phyloP scores from a whole-genome alignment of 2,113 vertebrate genomes.

The Acanthisitta chloris region DNA sequence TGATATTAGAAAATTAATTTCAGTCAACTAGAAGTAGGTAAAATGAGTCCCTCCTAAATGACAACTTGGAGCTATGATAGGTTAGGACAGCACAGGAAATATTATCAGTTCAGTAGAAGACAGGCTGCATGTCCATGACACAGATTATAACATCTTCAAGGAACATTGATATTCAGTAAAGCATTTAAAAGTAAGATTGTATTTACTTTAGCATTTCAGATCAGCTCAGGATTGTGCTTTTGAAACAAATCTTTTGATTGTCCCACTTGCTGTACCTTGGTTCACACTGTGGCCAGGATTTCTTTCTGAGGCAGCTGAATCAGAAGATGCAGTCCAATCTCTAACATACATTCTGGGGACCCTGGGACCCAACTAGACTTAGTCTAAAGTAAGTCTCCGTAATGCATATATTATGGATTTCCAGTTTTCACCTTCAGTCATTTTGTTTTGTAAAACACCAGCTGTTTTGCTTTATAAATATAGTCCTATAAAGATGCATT shows the following conservation, averaged over 20 bases:
- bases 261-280: neutral
- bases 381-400: neutral
- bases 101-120: neutral
- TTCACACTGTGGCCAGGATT: neutral
- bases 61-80: neutral
- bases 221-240: neutral
- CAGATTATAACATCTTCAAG: neutral
- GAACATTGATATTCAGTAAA: neutral
- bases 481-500: neutral
- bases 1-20: neutral
- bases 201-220: neutral
- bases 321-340: neutral
- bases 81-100: neutral
- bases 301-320: neutral
- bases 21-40: neutral
- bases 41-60: neutral
- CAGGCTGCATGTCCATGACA: neutral
- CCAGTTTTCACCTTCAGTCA: neutral
- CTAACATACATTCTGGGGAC: neutral
- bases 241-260: neutral
- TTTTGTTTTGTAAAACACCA: neutral
- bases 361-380: neutral
- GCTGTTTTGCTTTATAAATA: neutral
- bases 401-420: neutral
- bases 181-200: neutral